phyloP scores from a whole-genome alignment of 2,113 vertebrate genomes.

The Rhipidura dahli region DNA sequence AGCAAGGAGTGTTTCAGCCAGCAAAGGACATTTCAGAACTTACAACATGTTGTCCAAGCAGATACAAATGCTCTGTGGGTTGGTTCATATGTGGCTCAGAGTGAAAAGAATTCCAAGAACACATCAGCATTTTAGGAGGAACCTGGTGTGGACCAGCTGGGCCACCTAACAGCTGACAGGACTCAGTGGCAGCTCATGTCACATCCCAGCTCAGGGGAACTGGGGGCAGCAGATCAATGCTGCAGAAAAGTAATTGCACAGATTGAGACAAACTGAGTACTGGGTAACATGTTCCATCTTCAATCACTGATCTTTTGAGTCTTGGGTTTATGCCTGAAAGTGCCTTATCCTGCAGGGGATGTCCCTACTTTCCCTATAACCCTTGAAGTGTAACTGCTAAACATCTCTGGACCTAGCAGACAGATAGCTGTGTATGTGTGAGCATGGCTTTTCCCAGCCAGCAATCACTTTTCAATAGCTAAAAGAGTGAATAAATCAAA shows the following conservation, averaged over 20 bases:
- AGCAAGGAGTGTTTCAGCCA: neutral
- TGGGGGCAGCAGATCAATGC: neutral
- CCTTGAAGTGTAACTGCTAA: neutral
- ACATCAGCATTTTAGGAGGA: neutral
- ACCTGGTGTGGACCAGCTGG: neutral
- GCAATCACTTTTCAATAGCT: neutral
- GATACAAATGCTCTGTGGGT: neutral
- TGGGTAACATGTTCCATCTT: neutral
- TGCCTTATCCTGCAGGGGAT: neutral
- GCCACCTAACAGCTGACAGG: neutral
- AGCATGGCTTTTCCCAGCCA: neutral
- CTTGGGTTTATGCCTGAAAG: neutral
- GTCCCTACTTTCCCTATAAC: neutral
- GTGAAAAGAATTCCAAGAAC: neutral
- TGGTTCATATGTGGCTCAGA: neutral
- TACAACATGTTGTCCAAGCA: neutral
- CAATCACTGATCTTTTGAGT: neutral
- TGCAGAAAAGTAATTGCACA: neutral
- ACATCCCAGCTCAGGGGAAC: neutral
- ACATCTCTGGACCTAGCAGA: neutral
- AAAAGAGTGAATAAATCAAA: neutral
- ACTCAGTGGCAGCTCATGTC: neutral
- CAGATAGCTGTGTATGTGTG: neutral
- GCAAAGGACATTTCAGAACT: neutral
- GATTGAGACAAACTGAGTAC: neutral